phyloP scores from a whole-genome alignment of 2,888 invertebrate species.

The Thera britannica region DNA sequence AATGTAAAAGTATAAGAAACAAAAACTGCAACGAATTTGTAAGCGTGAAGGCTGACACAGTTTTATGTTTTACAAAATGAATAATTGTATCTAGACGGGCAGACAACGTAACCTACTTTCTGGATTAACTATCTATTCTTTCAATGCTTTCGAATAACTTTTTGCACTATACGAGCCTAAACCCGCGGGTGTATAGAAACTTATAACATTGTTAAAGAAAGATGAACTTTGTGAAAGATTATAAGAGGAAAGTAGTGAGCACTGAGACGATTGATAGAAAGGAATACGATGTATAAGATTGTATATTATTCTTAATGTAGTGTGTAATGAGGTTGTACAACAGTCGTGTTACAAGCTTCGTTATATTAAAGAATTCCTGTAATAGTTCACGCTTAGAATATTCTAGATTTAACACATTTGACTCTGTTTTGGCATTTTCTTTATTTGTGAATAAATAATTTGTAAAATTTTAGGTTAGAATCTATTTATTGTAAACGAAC shows the following conservation, averaged over 20 bases:
- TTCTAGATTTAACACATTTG: too few species aligned
- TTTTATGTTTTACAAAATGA: background rate
- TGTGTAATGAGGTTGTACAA: too few species aligned
- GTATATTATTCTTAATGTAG: too few species aligned
- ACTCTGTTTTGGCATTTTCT: too few species aligned
- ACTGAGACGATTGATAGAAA: too few species aligned
- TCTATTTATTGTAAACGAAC: too few species aligned
- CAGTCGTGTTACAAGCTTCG: too few species aligned
- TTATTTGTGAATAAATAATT: too few species aligned
- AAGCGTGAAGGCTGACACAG: background rate
- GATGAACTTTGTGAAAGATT: background rate
- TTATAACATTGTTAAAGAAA: background rate
- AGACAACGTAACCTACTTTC: background rate
- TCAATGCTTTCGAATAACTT: conserved; percentile 1
- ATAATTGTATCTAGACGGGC: background rate
- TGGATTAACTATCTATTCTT: background rate
- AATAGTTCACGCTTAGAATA: too few species aligned
- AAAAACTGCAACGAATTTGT: background rate
- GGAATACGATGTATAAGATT: too few species aligned
- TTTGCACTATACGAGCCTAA: background rate
- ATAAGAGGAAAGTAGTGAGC: background rate
- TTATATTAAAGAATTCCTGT: too few species aligned
- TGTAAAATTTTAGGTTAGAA: too few species aligned
- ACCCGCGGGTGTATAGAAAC: background rate
- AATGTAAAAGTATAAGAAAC: background rate